Conservation (phyloP, 2,797 vertebrate genomes). For the Setipinna tenuifilis region DNA sequence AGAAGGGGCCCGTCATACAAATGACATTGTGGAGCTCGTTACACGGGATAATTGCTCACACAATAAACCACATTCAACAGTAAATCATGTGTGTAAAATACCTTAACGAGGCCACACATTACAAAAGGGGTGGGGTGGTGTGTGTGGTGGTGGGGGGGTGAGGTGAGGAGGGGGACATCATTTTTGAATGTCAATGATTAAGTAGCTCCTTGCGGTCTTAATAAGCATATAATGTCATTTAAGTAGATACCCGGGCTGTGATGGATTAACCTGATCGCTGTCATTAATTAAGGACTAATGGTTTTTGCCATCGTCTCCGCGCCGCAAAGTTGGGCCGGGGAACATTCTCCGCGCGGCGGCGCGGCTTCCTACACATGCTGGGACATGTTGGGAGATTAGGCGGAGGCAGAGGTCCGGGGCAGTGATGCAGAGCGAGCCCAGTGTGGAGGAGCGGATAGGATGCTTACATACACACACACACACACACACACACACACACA, state of each 20-base stretch:
- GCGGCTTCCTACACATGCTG: not conserved
- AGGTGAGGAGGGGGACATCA: not conserved
- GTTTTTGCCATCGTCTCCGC: not conserved
- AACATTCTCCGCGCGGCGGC: not conserved
- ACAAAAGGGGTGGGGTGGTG: not conserved
- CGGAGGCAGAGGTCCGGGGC: not conserved
- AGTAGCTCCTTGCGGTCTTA: slow-evolving; percentile 11
- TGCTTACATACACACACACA: no score
- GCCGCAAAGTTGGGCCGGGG: not conserved
- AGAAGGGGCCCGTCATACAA: not conserved
- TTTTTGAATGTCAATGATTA: slow-evolving; percentile 19
- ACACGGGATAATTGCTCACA: slow-evolving; percentile 1
- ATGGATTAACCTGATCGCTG: slow-evolving; percentile 16
- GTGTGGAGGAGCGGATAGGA: no score
- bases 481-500: no score
- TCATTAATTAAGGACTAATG: slow-evolving; percentile 16
- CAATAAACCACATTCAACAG: slow-evolving; percentile 17
- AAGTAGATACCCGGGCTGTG: not conserved
- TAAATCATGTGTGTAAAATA: slow-evolving; percentile 20
- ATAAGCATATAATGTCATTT: slow-evolving; percentile 16
- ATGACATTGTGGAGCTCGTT: slow-evolving; percentile 20
- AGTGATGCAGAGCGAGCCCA: no score
- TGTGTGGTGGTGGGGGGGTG: no score
- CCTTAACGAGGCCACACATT: not conserved
- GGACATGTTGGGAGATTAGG: slow-evolving; percentile 1